Evolutionary conservation across 2,888 invertebrate species (phyloP), one percentile per base, ranked within the genome.

Genomic region (Agrotis puta): DNA sequence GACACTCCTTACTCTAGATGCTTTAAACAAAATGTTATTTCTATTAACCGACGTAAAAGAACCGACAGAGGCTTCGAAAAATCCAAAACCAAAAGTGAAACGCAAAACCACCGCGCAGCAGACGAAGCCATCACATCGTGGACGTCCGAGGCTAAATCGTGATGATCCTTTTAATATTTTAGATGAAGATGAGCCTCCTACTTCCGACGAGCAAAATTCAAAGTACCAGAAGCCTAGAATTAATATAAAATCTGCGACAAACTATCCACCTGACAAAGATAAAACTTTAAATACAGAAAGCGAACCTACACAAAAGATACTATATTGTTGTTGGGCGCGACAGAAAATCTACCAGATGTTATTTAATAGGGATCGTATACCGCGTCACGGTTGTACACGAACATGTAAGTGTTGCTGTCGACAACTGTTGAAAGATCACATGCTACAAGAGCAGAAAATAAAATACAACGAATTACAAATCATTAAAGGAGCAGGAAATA

Each of bases 21-120:
- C 94, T 13, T 87, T 95, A 3, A 89, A 92, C 63, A 94, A 93
- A 90, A 93, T 95, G 90, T 79, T 95, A 27, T 81, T 70, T 66
- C 27, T 92, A 22, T 84, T 93, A 64, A 56, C 69, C 53, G 74
- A 67, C 11, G 54, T 67, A 33, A 51, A 47, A 11, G 58, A 62
- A 70, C 75, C 27, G 84, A 81, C 47, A 24, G 50, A 33, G 45
- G 20, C 22, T 22, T 14, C 14, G 64, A 69, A 18, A 79, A 50
- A 61, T n/a, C 9, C 47, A 62, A 82, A 79, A 48, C 56, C 62
- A 68, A 70, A 63, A 70, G 4, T 0, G 20, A 77, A 77, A 20
- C 33, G 47, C 13, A 75, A 64, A 48, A 43, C 0, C 39, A 11
- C 13, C 24, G 20, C 0, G 22, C 24, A 22, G 5, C 47, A 24